Conservation (phyloP, 2,113 vertebrate genomes). For the Corythornis vintsioides region DNA sequence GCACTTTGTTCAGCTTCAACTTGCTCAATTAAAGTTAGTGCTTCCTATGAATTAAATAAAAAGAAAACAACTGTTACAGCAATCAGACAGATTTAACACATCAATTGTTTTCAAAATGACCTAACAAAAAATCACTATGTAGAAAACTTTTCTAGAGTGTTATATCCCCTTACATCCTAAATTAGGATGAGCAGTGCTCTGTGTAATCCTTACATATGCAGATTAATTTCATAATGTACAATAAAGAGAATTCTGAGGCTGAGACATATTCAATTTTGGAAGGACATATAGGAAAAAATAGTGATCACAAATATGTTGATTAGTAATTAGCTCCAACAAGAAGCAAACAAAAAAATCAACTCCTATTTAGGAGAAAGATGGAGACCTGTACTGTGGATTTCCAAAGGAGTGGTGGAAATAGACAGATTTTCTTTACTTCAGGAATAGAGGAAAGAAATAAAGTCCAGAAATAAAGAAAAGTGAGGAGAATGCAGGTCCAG, state of each 20-base stretch:
- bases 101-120: background rate
- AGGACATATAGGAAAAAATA: background rate
- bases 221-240: background rate
- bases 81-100: background rate
- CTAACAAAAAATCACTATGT: background rate
- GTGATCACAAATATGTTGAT: background rate
- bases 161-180: background rate
- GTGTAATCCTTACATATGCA: background rate
- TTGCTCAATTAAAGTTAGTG: conserved; percentile 82
- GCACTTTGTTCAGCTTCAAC: conserved; percentile 82
- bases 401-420: background rate
- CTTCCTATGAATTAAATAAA: conserved; percentile 80
- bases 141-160: background rate
- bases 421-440: background rate
- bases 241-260: background rate
- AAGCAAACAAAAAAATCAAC: background rate
- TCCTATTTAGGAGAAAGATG: background rate
- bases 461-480: background rate
- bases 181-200: background rate
- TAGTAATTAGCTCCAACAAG: background rate
- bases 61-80: conserved; percentile 12
- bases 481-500: background rate
- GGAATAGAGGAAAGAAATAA: background rate
- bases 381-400: background rate
- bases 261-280: background rate